A percentile compares a stretch with the other conserved stretches of the same genome.
Conservation (phyloP, 1,140 invertebrate species). For the Ceratosolen solmsi region DNA sequence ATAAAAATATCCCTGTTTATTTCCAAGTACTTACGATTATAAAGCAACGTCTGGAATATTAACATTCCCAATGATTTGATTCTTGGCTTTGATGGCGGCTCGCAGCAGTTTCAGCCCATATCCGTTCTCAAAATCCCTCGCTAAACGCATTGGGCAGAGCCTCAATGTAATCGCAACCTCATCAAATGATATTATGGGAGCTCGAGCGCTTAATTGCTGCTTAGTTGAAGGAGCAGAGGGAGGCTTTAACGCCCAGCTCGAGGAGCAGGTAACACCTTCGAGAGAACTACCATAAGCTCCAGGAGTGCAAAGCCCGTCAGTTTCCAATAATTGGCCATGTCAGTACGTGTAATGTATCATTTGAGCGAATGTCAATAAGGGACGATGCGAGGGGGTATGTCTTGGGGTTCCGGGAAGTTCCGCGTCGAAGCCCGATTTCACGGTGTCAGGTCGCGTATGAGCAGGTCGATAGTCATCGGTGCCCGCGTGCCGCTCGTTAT, state of each 20-base stretch:
- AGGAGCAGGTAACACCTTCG: too few relatives aligned
- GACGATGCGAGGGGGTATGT: not conserved
- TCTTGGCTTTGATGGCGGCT: too few relatives aligned
- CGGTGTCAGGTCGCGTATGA: not conserved
- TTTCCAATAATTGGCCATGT: not conserved
- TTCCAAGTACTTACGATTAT: not conserved
- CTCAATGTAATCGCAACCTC: too few relatives aligned
- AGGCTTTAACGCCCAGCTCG: too few relatives aligned
- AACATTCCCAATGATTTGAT: not conserved
- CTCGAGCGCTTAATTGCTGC: too few relatives aligned
- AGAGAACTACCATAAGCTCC: too few relatives aligned
- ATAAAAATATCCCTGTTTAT: not conserved
- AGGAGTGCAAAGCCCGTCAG: not conserved
- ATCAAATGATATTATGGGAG: too few relatives aligned
- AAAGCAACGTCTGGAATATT: not conserved
- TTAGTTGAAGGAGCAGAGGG: too few relatives aligned
- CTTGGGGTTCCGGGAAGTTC: not conserved
- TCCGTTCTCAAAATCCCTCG: too few relatives aligned
- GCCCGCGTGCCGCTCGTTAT: constrained; percentile 26
- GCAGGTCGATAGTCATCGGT: constrained; percentile 38
- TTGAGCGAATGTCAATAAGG: constrained; percentile 37
- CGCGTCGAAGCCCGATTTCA: not conserved
- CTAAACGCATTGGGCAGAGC: too few relatives aligned
- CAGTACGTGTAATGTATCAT: too few relatives aligned
- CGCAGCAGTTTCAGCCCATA: too few relatives aligned